Conservation (phyloP, 2,113 vertebrate genomes). For the Limanda limanda region DNA sequence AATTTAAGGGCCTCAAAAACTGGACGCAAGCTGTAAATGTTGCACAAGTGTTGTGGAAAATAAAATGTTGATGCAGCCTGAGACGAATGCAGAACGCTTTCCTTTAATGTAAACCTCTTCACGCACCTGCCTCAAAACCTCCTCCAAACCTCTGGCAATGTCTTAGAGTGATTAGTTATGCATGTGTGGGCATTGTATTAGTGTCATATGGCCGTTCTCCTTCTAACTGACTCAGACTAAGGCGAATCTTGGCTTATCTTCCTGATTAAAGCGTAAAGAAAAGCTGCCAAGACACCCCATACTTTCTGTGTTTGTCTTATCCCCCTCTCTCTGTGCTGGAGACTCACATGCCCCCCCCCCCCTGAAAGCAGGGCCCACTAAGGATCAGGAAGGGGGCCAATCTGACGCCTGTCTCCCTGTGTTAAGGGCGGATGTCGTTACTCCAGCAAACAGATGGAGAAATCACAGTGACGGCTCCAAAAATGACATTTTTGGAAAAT, state of each 20-base stretch:
- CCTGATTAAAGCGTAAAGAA: conserved; percentile 10
- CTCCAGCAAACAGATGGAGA: conserved; percentile 50
- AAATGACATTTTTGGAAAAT: conserved; percentile 44
- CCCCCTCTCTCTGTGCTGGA: conserved; percentile 5
- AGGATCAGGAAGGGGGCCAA: conserved; percentile 22
- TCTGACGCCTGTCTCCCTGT: conserved; percentile 48
- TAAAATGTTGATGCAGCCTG: no score
- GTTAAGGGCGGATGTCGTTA: conserved; percentile 23
- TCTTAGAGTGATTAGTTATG: background rate
- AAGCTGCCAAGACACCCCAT: conserved; percentile 2
- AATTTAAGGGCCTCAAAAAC: no score
- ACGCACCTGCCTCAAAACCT: background rate
- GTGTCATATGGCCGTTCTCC: background rate
- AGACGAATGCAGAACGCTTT: background rate
- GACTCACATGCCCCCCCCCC: background rate
- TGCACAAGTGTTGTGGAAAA: no score
- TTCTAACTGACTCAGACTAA: conserved; percentile 2
- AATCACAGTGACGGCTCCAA: conserved; percentile 51
- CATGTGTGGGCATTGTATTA: background rate
- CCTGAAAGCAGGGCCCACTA: background rate
- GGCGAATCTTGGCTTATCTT: conserved; percentile 6
- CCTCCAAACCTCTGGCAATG: background rate
- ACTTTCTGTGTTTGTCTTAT: conserved; percentile 7
- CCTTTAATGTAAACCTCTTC: background rate
- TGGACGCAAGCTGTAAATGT: no score